These are phyloP conservation scores for Drosophila mulleri DNA, from an alignment of 2,888 invertebrate species.

Conservation along the genomic window DNA sequence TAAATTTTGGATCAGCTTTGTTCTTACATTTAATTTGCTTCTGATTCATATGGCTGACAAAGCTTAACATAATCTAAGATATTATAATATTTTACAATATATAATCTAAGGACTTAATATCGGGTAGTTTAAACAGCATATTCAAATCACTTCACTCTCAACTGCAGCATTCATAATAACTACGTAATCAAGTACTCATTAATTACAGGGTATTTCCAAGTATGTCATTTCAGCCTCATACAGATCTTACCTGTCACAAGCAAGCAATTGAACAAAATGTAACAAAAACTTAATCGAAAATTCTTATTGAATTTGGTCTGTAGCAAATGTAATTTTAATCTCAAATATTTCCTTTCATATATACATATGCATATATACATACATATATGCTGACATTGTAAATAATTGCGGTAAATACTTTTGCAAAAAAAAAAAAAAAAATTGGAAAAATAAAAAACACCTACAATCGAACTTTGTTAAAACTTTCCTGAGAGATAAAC, in stretches of 20 bases:
- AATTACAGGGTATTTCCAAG: constrained; percentile 4
- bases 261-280: constrained; percentile 11
- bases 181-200: neutral
- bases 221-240: neutral
- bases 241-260: neutral
- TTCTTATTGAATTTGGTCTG: constrained; percentile 32
- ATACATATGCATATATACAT: neutral
- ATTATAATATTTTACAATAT: no score
- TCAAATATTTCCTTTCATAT: neutral
- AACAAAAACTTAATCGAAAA: constrained; percentile 29
- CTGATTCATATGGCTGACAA: no score
- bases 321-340: constrained; percentile 4
- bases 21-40: no score
- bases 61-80: no score
- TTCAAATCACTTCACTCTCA: no score
- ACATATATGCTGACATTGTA: neutral
- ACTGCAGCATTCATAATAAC: neutral
- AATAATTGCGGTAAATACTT: constrained; percentile 33
- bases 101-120: no score
- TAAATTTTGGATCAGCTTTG: no score
- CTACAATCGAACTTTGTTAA: constrained; percentile 5
- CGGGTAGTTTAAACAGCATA: no score
- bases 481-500: neutral
- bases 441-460: neutral
- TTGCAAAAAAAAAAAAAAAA: neutral